Conservation (phyloP, 2,113 vertebrate genomes). For the Tupaia chinensis region DNA sequence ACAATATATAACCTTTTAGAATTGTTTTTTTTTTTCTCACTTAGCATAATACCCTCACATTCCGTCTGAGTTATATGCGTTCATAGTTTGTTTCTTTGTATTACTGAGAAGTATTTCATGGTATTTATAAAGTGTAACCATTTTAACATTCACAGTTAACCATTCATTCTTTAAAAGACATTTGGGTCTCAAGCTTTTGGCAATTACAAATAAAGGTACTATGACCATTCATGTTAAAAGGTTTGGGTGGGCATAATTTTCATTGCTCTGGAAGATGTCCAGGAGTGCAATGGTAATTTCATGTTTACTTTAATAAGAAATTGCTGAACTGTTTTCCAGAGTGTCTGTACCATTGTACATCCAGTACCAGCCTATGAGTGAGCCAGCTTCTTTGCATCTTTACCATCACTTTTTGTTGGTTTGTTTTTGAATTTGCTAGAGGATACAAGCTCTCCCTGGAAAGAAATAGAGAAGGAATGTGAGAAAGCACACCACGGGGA, state of each 20-base stretch:
- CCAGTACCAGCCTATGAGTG: background rate
- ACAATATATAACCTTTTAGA: background rate
- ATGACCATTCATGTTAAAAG: no score
- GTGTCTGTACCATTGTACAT: background rate
- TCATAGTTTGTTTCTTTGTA: background rate
- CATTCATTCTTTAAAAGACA: background rate
- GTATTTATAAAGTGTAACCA: background rate
- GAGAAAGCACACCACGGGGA: no score
- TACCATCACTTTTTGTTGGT: background rate
- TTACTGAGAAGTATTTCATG: background rate
- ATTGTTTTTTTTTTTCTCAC: background rate
- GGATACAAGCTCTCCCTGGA: no score
- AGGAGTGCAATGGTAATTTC: no score
- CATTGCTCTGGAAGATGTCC: no score
- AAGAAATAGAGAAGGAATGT: no score
- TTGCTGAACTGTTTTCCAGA: no score
- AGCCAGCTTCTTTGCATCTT: background rate
- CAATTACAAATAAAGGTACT: background rate
- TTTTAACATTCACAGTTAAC: background rate
- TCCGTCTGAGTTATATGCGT: background rate
- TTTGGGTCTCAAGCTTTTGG: background rate
- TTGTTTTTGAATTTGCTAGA: no score
- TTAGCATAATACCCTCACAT: background rate
- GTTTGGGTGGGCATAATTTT: no score
- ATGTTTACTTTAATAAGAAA: no score